These are phyloP conservation scores for Mechanitis messenoides DNA, from an alignment of 2,888 invertebrate genomes.

Conservation along the genomic window DNA sequence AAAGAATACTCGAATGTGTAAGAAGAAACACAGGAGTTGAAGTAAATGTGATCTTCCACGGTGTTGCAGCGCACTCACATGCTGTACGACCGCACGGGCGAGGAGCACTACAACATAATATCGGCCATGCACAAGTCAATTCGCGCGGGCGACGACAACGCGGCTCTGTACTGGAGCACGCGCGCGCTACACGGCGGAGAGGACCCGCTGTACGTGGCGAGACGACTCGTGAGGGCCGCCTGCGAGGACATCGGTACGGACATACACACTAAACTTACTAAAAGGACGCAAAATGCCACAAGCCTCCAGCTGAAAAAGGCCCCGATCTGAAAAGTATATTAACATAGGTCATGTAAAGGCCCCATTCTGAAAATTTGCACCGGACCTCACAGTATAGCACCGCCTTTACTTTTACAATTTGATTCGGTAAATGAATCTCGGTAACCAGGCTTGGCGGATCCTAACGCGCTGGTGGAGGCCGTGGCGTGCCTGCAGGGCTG, in stretches of 20 bases:
- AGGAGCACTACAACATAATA: constrained; percentile 89
- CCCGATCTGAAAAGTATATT: no score
- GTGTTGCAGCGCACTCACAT: constrained; percentile 81
- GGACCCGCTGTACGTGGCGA: constrained; percentile 85
- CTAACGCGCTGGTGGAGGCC: constrained; percentile 79
- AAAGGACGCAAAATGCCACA: no score
- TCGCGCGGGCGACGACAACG: constrained; percentile 86
- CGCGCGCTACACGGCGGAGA: constrained; percentile 88
- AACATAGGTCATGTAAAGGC: no score
- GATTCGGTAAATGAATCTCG: neutral
- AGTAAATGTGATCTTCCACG: neutral
- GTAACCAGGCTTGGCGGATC: constrained; percentile 80
- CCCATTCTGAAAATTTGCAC: no score
- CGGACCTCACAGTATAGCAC: no score
- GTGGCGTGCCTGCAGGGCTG: constrained; percentile 87
- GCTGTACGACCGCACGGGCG: constrained; percentile 86
- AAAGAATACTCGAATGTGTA: no score
- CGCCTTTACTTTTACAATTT: no score
- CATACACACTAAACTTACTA: neutral
- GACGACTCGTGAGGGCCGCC: constrained; percentile 84
- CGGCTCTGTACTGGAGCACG: constrained; percentile 88
- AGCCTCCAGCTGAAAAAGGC: no score
- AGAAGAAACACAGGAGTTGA: no score
- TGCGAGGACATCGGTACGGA: constrained; percentile 85
- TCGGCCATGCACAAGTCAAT: constrained; percentile 91